Percentiles rank a stretch among this genome's conserved stretches.
Conservation (phyloP, 2,113 vertebrate species). For the Varanus komodoensis region DNA sequence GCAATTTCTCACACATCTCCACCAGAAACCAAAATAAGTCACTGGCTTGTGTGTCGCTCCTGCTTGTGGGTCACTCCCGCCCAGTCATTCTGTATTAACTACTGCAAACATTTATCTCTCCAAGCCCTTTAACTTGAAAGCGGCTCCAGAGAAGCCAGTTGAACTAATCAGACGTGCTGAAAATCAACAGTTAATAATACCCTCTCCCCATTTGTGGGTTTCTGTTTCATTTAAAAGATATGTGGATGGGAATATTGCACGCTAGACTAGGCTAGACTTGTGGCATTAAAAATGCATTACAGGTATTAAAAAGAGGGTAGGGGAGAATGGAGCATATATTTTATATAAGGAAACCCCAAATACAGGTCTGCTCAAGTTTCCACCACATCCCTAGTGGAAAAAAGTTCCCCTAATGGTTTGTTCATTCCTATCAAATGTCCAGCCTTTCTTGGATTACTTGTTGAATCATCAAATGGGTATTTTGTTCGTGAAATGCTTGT, state of each 20-base stretch:
- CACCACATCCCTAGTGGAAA: conserved; percentile 76
- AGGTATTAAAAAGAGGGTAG: conserved; percentile 68
- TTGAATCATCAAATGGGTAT: conserved; percentile 67
- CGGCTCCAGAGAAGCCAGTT: conserved; percentile 12
- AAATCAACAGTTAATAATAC: conserved; percentile 56
- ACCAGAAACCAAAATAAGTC: conserved; percentile 1
- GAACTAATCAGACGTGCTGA: not conserved
- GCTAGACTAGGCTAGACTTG: conserved; percentile 76
- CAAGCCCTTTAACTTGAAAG: not conserved
- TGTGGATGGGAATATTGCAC: conserved; percentile 69
- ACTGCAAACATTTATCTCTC: conserved; percentile 7
- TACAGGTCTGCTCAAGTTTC: conserved; percentile 78
- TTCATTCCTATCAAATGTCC: conserved; percentile 80
- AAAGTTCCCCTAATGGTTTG: conserved; percentile 77
- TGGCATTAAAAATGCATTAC: conserved; percentile 77
- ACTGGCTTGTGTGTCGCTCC: not conserved
- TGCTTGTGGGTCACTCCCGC: not conserved
- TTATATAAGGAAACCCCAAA: conserved; percentile 76
- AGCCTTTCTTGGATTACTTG: conserved; percentile 71
- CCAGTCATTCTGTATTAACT: not conserved
- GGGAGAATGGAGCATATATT: conserved; percentile 73
- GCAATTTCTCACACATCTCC: no score
- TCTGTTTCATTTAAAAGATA: conserved; percentile 43
- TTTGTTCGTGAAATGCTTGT: conserved; percentile 67
- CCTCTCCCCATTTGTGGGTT: conserved; percentile 32